These are phyloP conservation scores for Cathartes aura DNA, from an alignment of 2,113 vertebrate species.

Conservation along the genomic window DNA sequence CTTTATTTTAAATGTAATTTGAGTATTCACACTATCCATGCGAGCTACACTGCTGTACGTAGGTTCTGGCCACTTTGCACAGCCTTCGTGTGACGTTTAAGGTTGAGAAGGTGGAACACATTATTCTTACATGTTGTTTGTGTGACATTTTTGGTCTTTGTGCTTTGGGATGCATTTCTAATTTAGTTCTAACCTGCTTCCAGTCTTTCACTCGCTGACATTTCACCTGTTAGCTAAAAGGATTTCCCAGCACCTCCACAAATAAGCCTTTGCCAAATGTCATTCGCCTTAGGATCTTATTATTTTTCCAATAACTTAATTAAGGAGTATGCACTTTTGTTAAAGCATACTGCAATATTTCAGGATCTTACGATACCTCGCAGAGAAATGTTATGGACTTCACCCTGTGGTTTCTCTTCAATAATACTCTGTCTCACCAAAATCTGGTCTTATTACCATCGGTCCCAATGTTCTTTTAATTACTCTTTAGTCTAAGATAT, in stretches of 20 bases:
- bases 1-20: neutral
- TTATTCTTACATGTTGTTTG: neutral
- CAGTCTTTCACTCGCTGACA: neutral
- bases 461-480: neutral
- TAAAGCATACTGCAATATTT: neutral
- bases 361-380: neutral
- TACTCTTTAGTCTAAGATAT: neutral
- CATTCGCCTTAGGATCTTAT: neutral
- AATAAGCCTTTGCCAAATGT: neutral
- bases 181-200: neutral
- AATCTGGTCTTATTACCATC: neutral
- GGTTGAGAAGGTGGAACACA: neutral
- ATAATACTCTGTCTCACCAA: neutral
- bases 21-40: neutral
- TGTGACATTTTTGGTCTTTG: neutral
- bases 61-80: neutral
- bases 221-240: neutral
- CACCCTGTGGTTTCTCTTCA: neutral
- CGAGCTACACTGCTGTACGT: neutral
- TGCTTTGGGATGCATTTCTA: neutral
- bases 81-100: accelerated
- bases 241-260: neutral
- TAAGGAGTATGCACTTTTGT: neutral
- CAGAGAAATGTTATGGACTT: neutral
- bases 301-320: neutral